phyloP scores from a whole-genome alignment of 2,888 invertebrate species.

The Drosophila algonquin region DNA sequence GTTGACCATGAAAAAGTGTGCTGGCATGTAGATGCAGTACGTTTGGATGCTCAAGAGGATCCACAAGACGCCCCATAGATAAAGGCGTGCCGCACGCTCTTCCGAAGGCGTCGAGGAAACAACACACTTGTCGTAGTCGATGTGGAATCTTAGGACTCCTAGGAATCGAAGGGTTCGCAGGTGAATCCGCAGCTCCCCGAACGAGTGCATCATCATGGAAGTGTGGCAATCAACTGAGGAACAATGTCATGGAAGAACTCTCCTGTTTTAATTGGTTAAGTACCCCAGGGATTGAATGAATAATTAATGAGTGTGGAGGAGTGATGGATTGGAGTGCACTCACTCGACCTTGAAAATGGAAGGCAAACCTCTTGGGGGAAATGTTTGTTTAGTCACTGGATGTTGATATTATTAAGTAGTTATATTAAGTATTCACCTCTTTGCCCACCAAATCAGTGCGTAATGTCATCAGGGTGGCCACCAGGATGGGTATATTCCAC shows the following conservation, averaged over 20 bases:
- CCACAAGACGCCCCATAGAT: background rate
- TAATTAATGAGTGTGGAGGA: background rate
- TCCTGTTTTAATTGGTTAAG: background rate
- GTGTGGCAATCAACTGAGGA: slow-evolving; percentile 7
- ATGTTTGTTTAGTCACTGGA: slow-evolving; percentile 6
- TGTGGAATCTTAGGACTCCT: slow-evolving; percentile 11
- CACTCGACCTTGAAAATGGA: background rate
- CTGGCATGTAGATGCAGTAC: slow-evolving; percentile 2
- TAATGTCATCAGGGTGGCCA: slow-evolving; percentile 41
- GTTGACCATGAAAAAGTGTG: slow-evolving; percentile 15
- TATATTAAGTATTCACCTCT: slow-evolving; percentile 57
- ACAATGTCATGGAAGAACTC: background rate
- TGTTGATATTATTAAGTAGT: background rate
- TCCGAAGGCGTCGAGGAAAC: slow-evolving; percentile 1
- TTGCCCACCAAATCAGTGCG: slow-evolving; percentile 45
- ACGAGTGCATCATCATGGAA: slow-evolving; percentile 20
- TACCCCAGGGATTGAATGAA: background rate
- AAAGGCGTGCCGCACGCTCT: background rate
- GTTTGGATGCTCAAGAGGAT: background rate
- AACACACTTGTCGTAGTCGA: slow-evolving; percentile 11
- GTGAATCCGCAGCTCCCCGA: slow-evolving; percentile 21
- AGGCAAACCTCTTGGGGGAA: background rate
- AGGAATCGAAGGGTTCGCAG: slow-evolving; percentile 12
- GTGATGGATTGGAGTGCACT: background rate
- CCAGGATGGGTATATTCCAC: slow-evolving; percentile 56